Conservation (phyloP, 2,113 vertebrate genomes). For the Onychostoma macrolepis region DNA sequence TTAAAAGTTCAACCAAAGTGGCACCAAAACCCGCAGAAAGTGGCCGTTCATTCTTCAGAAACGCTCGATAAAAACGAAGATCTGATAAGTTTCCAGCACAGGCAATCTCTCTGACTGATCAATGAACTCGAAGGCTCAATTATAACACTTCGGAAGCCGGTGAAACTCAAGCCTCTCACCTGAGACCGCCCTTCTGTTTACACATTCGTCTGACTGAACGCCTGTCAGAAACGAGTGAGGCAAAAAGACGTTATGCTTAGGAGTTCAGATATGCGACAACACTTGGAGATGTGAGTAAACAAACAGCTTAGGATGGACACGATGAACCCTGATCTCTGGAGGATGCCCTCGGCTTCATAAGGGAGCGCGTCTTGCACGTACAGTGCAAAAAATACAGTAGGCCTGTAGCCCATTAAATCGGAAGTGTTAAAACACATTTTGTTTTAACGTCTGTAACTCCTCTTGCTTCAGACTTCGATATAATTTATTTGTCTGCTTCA, state of each 20-base stretch:
- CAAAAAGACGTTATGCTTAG: not conserved
- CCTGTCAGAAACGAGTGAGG: constrained; percentile 41
- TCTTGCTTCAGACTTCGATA: not conserved
- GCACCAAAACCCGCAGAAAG: not conserved
- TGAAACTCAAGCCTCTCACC: constrained; percentile 66
- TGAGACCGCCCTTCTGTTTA: constrained; percentile 59
- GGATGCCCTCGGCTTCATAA: not conserved
- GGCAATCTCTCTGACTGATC: constrained; percentile 70
- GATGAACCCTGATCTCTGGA: constrained; percentile 29
- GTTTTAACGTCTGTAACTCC: not conserved
- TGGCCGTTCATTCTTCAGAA: not conserved
- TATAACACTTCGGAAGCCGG: constrained; percentile 67
- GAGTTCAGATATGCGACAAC: constrained; percentile 22
- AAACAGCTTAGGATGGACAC: constrained; percentile 5
- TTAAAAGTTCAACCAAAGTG: constrained; percentile 43
- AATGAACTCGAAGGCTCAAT: constrained; percentile 69
- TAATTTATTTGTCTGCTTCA: not conserved
- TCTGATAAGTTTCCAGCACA: constrained; percentile 47
- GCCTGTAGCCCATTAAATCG: too few species aligned
- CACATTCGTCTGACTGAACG: constrained; percentile 46
- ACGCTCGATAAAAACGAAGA: constrained; percentile 52
- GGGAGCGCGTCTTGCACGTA: not conserved
- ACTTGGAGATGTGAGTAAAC: constrained; percentile 43
- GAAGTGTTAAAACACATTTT: not conserved
- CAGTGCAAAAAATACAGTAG: not conserved